Conservation (phyloP, 37 sponge, comb jelly and placozoan species). For the Haliclona indistincta region DNA sequence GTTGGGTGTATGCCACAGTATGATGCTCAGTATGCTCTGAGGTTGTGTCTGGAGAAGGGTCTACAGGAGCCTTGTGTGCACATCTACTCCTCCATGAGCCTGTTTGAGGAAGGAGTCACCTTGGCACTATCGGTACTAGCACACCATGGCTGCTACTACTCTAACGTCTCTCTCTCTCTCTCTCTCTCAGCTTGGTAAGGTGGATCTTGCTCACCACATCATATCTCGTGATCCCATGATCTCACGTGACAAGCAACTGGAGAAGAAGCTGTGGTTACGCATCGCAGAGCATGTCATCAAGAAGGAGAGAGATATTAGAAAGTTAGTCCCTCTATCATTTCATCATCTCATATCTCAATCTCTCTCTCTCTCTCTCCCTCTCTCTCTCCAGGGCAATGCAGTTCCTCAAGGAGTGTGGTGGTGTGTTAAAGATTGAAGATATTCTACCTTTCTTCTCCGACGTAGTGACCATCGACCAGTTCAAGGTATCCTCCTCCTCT, state of each 20-base stretch:
- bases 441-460: conserved; percentile 95
- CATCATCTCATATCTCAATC: neutral
- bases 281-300: conserved; percentile 89
- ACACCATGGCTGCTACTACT: neutral
- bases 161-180: too few species aligned
- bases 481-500: conserved; percentile 66
- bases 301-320: conserved; percentile 71
- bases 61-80: conserved; percentile 81
- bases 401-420: conserved; percentile 71
- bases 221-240: conserved; percentile 42
- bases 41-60: conserved; percentile 85
- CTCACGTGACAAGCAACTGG: conserved; percentile 46
- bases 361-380: neutral
- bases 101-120: conserved; percentile 89
- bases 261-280: conserved; percentile 93
- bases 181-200: conserved; percentile 43
- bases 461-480: conserved; percentile 91
- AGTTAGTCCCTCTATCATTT: conserved; percentile 22
- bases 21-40: conserved; percentile 92
- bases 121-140: conserved; percentile 73
- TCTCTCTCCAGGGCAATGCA: conserved; percentile 67
- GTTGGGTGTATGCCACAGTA: conserved; percentile 15
- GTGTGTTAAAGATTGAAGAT: conserved; percentile 91
- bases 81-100: conserved; percentile 88
- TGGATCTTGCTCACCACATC: conserved; percentile 72